These are phyloP conservation scores for Oncorhynchus masou DNA, from an alignment of 2,113 vertebrate species.

Conservation along the genomic window DNA sequence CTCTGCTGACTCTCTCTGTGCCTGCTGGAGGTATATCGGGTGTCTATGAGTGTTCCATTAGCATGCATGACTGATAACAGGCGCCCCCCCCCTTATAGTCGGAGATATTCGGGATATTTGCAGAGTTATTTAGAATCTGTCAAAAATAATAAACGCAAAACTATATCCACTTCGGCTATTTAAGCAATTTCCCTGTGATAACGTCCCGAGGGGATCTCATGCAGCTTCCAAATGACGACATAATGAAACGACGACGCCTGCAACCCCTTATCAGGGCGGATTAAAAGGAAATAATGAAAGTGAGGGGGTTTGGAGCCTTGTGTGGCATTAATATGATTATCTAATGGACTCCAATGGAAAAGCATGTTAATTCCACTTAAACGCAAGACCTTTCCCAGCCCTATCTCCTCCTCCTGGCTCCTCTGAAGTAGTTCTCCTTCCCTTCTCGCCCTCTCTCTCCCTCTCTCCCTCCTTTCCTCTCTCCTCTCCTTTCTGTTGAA, in stretches of 20 bases:
- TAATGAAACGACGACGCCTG: conserved; percentile 71
- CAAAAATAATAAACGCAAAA: conserved; percentile 74
- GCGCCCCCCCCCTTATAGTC: conserved; percentile 41
- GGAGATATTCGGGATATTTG: conserved; percentile 64
- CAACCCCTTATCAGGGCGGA: conserved; percentile 71
- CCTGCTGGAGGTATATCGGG: conserved; percentile 59
- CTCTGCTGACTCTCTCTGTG: background rate
- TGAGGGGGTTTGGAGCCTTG: conserved; percentile 72
- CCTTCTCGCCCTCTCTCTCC: background rate
- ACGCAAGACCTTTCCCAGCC: conserved; percentile 73
- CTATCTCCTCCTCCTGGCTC: conserved; percentile 72
- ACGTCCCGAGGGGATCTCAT: conserved; percentile 67
- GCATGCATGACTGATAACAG: conserved; percentile 67
- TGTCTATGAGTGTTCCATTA: conserved; percentile 69
- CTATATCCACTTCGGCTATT: conserved; percentile 74
- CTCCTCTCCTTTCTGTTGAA: conserved; percentile 57
- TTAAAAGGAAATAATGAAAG: conserved; percentile 76
- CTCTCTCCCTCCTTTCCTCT: conserved; percentile 25
- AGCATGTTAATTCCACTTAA: conserved; percentile 73
- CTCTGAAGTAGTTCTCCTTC: conserved; percentile 45
- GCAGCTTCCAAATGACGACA: conserved; percentile 73
- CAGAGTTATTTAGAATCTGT: conserved; percentile 71
- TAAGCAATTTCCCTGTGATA: conserved; percentile 74
- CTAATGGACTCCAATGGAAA: conserved; percentile 72
- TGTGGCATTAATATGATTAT: conserved; percentile 81